Conservation (phyloP, 2,797 vertebrate genomes). For the Kryptolebias ocellatus region DNA sequence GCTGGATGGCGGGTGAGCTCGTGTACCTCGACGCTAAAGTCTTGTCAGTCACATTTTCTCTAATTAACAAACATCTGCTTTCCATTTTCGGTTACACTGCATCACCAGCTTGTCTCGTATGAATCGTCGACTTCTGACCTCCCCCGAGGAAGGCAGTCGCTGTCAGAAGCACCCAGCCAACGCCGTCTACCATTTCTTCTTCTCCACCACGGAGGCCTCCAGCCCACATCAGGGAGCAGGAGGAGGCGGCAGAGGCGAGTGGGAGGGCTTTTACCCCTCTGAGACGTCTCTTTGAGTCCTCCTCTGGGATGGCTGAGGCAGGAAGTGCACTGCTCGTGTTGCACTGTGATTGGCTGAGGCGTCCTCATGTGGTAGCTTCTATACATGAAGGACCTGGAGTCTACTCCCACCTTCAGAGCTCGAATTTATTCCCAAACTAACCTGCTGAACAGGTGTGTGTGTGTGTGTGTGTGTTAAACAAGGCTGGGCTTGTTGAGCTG, state of each 20-base stretch:
- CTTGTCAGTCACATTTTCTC: constrained; percentile 99
- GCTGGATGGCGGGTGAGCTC: constrained; percentile 89
- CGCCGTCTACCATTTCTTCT: constrained; percentile 19
- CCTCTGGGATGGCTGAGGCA: constrained; percentile 51
- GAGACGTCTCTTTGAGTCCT: constrained; percentile 57
- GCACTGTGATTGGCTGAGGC: constrained; percentile 54
- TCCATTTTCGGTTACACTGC: constrained; percentile 94
- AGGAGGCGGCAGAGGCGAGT: constrained; percentile 16
- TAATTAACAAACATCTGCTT: constrained; percentile 99
- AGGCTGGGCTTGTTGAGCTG: no score
- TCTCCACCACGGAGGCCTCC: constrained; percentile 29
- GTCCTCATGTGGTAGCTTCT: constrained; percentile 59
- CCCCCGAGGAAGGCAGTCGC: constrained; percentile 81
- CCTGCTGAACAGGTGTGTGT: constrained; percentile 56
- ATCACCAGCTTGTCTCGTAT: constrained; percentile 94
- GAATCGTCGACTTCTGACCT: constrained; percentile 95
- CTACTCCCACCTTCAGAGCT: constrained; percentile 55
- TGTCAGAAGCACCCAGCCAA: constrained; percentile 63
- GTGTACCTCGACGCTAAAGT: constrained; percentile 91
- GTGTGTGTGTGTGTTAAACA: constrained; percentile 7
- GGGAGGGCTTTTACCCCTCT: constrained; percentile 52
- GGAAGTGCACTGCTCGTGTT: constrained; percentile 55
- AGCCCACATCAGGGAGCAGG: constrained; percentile 33
- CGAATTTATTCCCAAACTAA: constrained; percentile 68
- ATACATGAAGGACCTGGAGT: constrained; percentile 50